Evolutionary conservation across 2,113 vertebrate genomes (phyloP), one percentile per base, ranked within the genome.

Genomic region (Colossoma macropomum): DNA sequence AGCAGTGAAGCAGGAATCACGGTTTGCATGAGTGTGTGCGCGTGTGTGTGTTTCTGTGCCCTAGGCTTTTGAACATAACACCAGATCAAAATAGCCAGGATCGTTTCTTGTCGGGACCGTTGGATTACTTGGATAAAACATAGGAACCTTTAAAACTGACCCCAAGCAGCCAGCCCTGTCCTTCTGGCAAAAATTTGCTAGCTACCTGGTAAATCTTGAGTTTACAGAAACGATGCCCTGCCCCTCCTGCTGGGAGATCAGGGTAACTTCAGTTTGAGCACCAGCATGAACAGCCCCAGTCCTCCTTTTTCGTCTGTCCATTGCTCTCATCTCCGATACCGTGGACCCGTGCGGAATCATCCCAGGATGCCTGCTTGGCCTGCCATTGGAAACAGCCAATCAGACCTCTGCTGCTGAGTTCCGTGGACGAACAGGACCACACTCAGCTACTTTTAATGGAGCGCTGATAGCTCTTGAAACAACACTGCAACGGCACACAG

Each of bases 251-350:
- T 81, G 66, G 68, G 63, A 60, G 19, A 82, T 74, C 71, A 77
- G 76, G 87, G 83, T 86, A 70, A 89, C 84, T 86, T 87, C 66
- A 86, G 84, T 84, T 86, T 83, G 79, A 93, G 92, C 93, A 95
- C 94, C 94, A 95, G 94, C 94, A 95, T 94, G 92, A 95, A 91
- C 89, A 81, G 85, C 90, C 80, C 84, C 88, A 86, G 85, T 90
- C 77, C 50, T 10, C 74, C 70, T n/a, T 34, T 75, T 80, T 74
- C 66, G 70, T 84, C 59, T 80, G 9, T 50, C 38, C 19, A 23
- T 75, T 54, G 62, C 17, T 34, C 19, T 56, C 19, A 23, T 52
- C 9, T 73, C 27, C 54, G 56, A 63, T 11, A 88, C 84, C 7
- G 74, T 84, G 77, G 62, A 62, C 84, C 45, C 69, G 17, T 65